Evolutionary conservation across 1,140 invertebrate genomes (phyloP).

Genomic region (Pseudobourletiella spinata): DNA sequence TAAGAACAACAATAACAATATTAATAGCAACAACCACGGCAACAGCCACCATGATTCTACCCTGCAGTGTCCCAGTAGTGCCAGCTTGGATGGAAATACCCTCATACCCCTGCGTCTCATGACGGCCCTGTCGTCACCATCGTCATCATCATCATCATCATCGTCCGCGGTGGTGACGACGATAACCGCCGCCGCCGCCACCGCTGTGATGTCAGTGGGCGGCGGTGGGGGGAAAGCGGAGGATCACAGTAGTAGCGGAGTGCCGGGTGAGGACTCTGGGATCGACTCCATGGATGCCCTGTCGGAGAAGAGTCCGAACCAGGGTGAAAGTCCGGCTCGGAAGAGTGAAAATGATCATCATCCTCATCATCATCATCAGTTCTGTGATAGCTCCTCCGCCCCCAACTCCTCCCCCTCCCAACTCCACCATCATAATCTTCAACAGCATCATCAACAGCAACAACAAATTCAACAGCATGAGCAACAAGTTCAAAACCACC

Average conservation of each 20-base stretch:
- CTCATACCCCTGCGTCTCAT: neutral
- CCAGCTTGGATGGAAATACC: no score
- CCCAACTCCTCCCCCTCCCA: neutral
- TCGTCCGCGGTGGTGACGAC: no score
- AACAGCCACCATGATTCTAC: no score
- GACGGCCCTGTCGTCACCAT: no score
- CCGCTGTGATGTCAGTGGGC: no score
- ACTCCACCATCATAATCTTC: neutral
- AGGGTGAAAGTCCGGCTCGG: slow-evolving; percentile 52
- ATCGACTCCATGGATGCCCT: slow-evolving; percentile 88
- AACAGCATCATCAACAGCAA: neutral
- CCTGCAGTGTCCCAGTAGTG: no score
- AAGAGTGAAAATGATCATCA: slow-evolving; percentile 38
- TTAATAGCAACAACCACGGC: no score
- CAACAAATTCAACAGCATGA: no score
- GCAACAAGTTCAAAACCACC: no score
- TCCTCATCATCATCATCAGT: slow-evolving; percentile 25
- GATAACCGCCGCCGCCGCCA: no score
- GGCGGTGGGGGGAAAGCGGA: slow-evolving; percentile 21
- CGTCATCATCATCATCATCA: no score
- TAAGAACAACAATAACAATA: no score
- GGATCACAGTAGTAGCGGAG: slow-evolving; percentile 38
- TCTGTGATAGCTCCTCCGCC: slow-evolving; percentile 20
- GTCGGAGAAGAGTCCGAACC: slow-evolving; percentile 83
- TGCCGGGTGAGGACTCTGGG: slow-evolving; percentile 71